Base-by-base conservation (phyloP, 2,113 vertebrate species). In the Ascaphus truei region DNA sequence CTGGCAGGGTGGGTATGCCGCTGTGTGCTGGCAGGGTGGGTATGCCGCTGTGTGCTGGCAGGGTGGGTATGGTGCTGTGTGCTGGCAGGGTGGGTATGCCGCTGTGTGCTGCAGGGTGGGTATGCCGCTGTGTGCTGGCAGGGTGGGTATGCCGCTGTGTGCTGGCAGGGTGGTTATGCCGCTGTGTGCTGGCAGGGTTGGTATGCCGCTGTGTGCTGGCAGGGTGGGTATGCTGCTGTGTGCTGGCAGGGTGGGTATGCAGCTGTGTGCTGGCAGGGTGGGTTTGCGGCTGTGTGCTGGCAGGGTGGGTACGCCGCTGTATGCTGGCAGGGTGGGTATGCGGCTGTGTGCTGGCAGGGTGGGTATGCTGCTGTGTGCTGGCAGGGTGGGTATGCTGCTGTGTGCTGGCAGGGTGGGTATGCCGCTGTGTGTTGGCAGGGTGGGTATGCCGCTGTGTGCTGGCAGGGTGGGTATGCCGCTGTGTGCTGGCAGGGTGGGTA, bases 351-450 rank as follows among this genome's bases (percentile, higher is more conserved):
- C 63, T 55, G 63, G 55, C 25, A 20, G 25, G 36, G 51, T 2
- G 64, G 51, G 30, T 12, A 30, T 23, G 51, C 29, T 37, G 52
- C 52, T 41, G 63, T 5, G 63, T 56, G 51, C 31, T 43, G 50
- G n/a, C n/a, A n/a, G n/a, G n/a, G n/a, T n/a, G n/a, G n/a, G n/a
- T n/a, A n/a, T n/a, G n/a, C n/a, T n/a, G n/a, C n/a, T n/a, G 43
- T 6, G 34, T 8, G 51, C 63, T 55, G 63, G 55, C 25, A 20
- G 25, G 36, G 51, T 2, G 64, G 51, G 30, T 12, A 30, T 23
- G 51, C 29, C 51, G 52, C 52, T 41, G 63, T 5, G 63, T 56
- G 51, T 43, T 43, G 50, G n/a, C n/a, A n/a, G n/a, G n/a, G n/a
- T n/a, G n/a, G n/a, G n/a, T n/a, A n/a, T n/a, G n/a, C n/a, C n/a